Conservation (phyloP, 2,113 vertebrate species). For the Rhea pennata region DNA sequence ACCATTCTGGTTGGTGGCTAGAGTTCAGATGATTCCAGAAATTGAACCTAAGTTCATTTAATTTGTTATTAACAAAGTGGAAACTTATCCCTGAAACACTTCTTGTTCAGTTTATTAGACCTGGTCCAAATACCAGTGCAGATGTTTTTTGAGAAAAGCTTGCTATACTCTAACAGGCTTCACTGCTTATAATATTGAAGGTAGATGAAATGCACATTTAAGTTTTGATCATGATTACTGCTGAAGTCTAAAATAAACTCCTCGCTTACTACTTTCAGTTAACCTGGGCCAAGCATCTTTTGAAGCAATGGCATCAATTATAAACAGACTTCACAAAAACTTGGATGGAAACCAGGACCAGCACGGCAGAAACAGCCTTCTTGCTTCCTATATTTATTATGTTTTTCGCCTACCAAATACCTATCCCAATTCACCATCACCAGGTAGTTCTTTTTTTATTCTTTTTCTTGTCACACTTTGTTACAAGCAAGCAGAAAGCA, state of each 20-base stretch:
- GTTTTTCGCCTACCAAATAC: conserved; percentile 95
- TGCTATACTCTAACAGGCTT: not conserved
- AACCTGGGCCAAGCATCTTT: conserved; percentile 97
- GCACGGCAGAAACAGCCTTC: conserved; percentile 94
- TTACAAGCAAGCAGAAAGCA: not conserved
- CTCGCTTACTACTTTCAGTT: conserved; percentile 77
- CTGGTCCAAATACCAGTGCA: not conserved
- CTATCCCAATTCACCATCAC: conserved; percentile 92
- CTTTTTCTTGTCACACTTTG: not conserved
- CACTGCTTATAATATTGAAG: not conserved
- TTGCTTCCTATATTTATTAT: conserved; percentile 96
- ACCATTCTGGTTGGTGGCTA: not conserved
- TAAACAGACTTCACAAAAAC: conserved; percentile 97
- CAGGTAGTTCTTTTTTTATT: conserved; percentile 79
- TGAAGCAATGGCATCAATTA: conserved; percentile 96
- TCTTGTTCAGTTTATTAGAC: not conserved
- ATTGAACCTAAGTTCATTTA: not conserved
- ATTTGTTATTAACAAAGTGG: not conserved
- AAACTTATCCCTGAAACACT: not conserved
- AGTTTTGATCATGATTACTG: not conserved
- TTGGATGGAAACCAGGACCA: conserved; percentile 96
- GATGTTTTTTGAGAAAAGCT: not conserved
- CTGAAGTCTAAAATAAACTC: not conserved
- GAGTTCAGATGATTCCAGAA: conserved; percentile 2
- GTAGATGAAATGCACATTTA: not conserved